Percentiles rank a stretch among this genome's conserved stretches.
Conservation (phyloP, 2,888 invertebrate genomes). For the Noctuana brunneofusca region DNA sequence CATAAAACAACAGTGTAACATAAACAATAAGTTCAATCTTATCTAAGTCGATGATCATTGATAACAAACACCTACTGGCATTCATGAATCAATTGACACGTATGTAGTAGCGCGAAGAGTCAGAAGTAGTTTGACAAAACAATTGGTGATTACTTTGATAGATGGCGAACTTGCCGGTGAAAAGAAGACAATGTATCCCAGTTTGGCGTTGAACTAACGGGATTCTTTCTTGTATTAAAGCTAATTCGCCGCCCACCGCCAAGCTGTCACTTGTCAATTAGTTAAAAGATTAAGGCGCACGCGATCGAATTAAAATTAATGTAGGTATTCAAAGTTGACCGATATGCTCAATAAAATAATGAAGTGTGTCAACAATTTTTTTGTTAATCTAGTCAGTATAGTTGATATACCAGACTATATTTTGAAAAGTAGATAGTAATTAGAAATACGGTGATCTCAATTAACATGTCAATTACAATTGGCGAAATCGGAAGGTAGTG, state of each 20-base stretch:
- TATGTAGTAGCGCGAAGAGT: constrained; percentile 22
- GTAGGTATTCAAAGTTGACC: not conserved
- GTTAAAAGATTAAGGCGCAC: constrained; percentile 2
- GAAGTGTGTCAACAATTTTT: not conserved
- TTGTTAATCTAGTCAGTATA: not conserved
- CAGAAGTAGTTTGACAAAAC: constrained; percentile 52
- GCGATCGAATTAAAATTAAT: constrained; percentile 4
- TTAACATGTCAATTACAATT: not conserved
- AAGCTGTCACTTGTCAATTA: constrained; percentile 18
- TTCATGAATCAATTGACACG: constrained; percentile 39
- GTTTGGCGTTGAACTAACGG: constrained; percentile 8
- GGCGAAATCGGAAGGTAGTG: not conserved
- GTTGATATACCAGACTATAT: not conserved
- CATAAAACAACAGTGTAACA: too few relatives aligned
- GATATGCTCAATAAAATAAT: constrained; percentile 6
- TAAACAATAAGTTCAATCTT: constrained; percentile 2
- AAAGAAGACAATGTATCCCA: not conserved
- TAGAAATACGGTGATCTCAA: not conserved
- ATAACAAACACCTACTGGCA: constrained; percentile 7
- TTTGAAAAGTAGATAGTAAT: not conserved
- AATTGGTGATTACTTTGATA: constrained; percentile 72
- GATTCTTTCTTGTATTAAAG: constrained; percentile 10
- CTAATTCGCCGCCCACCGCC: constrained; percentile 6
- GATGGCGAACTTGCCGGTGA: constrained; percentile 51
- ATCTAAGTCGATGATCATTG: not conserved